phyloP scores from a whole-genome alignment of 2,113 vertebrate genomes.

The Psittacula cyanocephala region DNA sequence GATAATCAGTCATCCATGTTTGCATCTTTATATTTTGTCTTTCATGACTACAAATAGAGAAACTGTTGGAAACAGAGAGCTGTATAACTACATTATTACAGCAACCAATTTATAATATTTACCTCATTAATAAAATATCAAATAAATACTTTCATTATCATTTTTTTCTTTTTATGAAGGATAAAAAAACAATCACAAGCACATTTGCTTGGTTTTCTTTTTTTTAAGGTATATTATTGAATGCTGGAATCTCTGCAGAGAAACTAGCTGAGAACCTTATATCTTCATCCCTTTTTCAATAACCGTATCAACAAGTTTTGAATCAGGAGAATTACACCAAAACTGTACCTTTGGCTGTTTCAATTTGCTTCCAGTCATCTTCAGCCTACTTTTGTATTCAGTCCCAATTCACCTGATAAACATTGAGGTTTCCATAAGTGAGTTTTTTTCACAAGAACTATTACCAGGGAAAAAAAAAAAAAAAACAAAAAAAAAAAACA shows the following conservation, averaged over 20 bases:
- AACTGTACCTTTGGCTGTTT: neutral
- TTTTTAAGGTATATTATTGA: neutral
- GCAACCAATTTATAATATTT: neutral
- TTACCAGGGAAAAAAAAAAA: neutral
- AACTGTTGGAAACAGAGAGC: neutral
- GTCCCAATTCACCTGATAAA: neutral
- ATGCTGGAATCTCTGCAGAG: neutral
- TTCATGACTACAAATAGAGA: constrained; percentile 3
- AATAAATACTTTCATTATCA: constrained; percentile 20
- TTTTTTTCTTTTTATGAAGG: constrained; percentile 18
- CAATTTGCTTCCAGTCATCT: neutral
- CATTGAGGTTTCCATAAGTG: neutral
- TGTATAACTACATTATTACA: constrained; percentile 8
- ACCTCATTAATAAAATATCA: constrained; percentile 45
- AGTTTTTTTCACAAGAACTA: neutral
- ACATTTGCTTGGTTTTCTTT: neutral
- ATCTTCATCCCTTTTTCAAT: neutral
- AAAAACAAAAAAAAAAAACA: no score
- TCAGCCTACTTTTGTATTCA: neutral
- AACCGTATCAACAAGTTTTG: neutral
- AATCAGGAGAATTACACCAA: neutral
- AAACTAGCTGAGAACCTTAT: neutral
- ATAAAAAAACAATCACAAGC: neutral
- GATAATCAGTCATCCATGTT: constrained; percentile 9
- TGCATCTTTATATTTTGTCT: neutral